These are phyloP conservation scores for Apis florea DNA, from an alignment of 1,140 invertebrate species.

Conservation along the genomic window DNA sequence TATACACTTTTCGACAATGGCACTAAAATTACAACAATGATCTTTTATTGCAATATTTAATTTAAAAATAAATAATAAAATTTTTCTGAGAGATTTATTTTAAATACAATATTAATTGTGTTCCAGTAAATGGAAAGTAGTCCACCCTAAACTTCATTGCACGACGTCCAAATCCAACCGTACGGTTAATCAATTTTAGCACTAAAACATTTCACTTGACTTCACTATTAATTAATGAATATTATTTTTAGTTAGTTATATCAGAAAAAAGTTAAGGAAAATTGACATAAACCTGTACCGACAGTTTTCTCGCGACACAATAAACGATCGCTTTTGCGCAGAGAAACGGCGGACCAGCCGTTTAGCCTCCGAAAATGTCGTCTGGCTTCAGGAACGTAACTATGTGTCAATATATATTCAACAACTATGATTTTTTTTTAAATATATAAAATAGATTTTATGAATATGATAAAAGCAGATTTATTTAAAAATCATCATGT, in stretches of 20 bases:
- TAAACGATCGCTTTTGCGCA: conserved; percentile 68
- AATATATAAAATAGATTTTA: not conserved
- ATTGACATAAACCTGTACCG: conserved; percentile 50
- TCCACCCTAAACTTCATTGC: conserved; percentile 34
- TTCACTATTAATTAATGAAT: not conserved
- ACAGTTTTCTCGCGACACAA: conserved; percentile 61
- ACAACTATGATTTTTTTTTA: not conserved
- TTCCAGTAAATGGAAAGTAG: conserved; percentile 32
- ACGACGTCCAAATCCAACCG: conserved; percentile 28
- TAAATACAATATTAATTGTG: conserved; percentile 23
- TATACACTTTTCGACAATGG: conserved; percentile 24
- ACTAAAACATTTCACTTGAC: conserved; percentile 22
- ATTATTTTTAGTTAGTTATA: conserved; percentile 8
- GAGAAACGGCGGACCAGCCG: conserved; percentile 61
- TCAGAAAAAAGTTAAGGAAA: conserved; percentile 21
- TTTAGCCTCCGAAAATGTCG: conserved; percentile 70
- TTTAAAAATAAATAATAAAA: not conserved
- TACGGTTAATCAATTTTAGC: conserved; percentile 28
- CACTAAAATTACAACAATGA: not conserved
- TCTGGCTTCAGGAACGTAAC: conserved; percentile 66
- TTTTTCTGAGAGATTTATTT: conserved; percentile 9
- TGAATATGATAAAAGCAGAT: not conserved
- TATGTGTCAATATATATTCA: conserved; percentile 14
- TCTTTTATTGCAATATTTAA: not conserved
- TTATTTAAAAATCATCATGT: not conserved